Conservation (phyloP, 2,797 vertebrate species). For the Falco columbarius region DNA sequence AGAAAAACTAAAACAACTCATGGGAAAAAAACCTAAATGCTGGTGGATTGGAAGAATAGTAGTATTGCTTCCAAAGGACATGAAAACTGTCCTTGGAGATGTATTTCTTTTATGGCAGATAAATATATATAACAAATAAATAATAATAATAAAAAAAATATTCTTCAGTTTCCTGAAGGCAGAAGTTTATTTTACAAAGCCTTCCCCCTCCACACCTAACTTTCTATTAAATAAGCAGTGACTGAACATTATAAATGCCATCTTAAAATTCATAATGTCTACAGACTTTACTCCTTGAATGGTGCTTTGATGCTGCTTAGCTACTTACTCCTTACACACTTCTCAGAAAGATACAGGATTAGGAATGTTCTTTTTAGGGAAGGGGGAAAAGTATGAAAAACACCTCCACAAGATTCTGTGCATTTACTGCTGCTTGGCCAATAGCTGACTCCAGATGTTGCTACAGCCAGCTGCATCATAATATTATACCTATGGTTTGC, state of each 20-base stretch:
- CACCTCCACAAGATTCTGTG: background rate
- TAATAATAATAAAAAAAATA: background rate
- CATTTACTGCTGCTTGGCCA: background rate
- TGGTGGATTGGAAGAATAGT: background rate
- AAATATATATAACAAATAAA: background rate
- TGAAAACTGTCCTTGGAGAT: background rate
- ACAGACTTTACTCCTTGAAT: background rate
- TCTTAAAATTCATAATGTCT: background rate
- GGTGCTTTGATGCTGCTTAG: background rate
- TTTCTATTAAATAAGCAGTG: background rate
- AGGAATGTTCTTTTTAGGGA: background rate
- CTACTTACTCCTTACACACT: background rate
- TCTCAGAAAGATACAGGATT: background rate
- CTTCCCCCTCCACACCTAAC: background rate
- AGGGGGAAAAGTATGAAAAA: background rate
- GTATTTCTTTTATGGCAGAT: background rate
- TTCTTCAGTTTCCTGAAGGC: background rate
- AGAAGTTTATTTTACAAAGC: background rate
- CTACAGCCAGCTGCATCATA: background rate
- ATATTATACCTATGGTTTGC: background rate
- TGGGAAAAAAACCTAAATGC: background rate
- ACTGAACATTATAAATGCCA: background rate
- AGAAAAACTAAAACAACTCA: background rate
- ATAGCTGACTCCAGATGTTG: background rate
- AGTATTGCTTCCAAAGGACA: background rate